Evolutionary conservation across 2,888 invertebrate species (phyloP), one percentile per base, ranked within the genome.

Genomic region (Allygus modestus): DNA sequence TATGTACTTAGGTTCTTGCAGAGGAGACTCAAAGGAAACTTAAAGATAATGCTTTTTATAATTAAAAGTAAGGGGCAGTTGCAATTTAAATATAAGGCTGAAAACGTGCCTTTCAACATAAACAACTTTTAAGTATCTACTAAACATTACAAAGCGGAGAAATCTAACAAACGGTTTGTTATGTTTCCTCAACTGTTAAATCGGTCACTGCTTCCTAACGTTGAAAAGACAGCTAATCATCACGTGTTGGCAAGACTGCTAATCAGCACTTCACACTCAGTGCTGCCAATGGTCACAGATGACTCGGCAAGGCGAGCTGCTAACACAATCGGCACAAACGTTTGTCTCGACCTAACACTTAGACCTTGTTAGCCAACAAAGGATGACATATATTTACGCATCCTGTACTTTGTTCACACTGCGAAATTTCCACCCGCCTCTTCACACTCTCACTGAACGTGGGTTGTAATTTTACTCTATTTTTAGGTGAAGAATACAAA

Each of bases 281-380:
- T 65, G 28, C 31, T 65, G 65, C 65, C 65, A 26, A 58, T 23
- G 5, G 58, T 23, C 58, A 58, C 2, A 2, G 23, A 20, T 58
- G 58, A 26, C 31, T 65, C 65, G 11, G 65, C 31, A 65, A 65
- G 65, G 65, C 26, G 31, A 65, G 26, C 28, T 65, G 12, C 65
- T 65, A 65, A 65, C 65, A 65, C 31, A 65, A 28, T 65, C 65
- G 17, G 28, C 65, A 65, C 23, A 23, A 54, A 12, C 12, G 65
- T 31, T 28, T 31, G 28, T 65, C 65, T 28, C 31, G 65, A 28
- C 31, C 65, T 28, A 65, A 65, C 65, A 65, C 65, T 65, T 65
- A 65, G 65, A 65, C 20, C 65, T 65, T 65, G 65, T 65, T 65
- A 65, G 31, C 28, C 12, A 28, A 65, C 65, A 65, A 65, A 28